Base-by-base conservation (phyloP, 2,113 vertebrate species). In the Boulengeromyrus knoepffleri region DNA sequence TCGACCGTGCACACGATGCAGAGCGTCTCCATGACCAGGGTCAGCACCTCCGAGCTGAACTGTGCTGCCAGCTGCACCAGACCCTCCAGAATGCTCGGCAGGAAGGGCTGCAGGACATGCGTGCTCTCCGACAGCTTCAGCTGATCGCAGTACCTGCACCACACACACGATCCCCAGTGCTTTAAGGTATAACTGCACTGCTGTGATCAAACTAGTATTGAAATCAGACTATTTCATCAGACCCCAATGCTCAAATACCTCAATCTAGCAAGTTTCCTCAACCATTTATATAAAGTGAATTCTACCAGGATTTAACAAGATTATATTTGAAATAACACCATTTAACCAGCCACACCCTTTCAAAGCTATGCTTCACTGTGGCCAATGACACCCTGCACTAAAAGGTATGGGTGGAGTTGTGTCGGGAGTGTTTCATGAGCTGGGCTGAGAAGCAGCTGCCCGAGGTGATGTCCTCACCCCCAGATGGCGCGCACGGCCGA, bases 1-100 rank as follows among this genome's bases (percentile, higher is more conserved):
- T 99, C 98, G 6, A 99, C 97, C 0, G 98, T 99, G 93, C 98
- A 99, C 9, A 99, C 98, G 4, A 99, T 98, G 94, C 98, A 99
- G 66, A 99, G 95, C 0, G 99, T 99, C 95, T 99, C 99, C 98
- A 99, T 98, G 93, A 99, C 98, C 0, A 99, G 96, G 90, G 98
- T 99, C 39, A 99, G 97, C 87, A 99, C 98, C 92, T 99, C 99
- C 0, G 99, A 98, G 93, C 97, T 99, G 95, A 99, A 99, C 94
- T 99, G 98, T 39, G 98, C 97, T 0, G 98, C 98, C 88, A 99
- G 95, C 92, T 99, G 98, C 88, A 99, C 96, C 88, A 99, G 94
- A 9, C 98, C 98, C 85, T 99, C 99, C 3, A 99, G 96, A 91
- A 99, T 94, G 92, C 97, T 98, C 91, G 98, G 98, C n/a, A 99